Evolutionary conservation across 2,797 vertebrate genomes (phyloP).

Genomic region (Coregonus sp.): DNA sequence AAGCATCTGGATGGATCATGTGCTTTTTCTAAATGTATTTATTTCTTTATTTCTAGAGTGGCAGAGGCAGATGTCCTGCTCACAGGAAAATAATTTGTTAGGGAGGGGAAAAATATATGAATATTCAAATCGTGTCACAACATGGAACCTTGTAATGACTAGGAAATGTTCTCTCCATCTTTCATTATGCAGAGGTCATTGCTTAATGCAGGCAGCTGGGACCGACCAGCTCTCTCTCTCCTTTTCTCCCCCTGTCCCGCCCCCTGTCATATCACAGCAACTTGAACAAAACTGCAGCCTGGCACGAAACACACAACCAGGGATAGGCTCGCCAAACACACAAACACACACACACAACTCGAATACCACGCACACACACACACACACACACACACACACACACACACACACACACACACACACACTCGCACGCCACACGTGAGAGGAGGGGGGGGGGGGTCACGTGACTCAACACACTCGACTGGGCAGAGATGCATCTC

Average conservation of each 20-base stretch:
- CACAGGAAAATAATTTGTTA: slow-evolving; percentile 88
- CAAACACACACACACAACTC: background rate
- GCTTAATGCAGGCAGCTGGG: slow-evolving; percentile 93
- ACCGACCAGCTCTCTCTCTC: slow-evolving; percentile 49
- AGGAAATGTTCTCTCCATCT: slow-evolving; percentile 90
- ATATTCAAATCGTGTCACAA: slow-evolving; percentile 97
- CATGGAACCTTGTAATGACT: slow-evolving; percentile 90
- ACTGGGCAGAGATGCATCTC: background rate
- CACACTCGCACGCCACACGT: background rate
- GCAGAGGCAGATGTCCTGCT: slow-evolving; percentile 89
- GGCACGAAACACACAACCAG: slow-evolving; percentile 28
- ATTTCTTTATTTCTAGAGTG: slow-evolving; percentile 75
- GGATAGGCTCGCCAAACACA: background rate
- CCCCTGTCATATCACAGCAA: slow-evolving; percentile 63
- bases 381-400: background rate
- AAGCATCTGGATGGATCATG: slow-evolving; percentile 81
- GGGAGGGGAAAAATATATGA: slow-evolving; percentile 70
- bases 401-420: background rate
- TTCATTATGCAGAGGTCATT: slow-evolving; percentile 91
- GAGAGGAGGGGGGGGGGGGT: background rate
- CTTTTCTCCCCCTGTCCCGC: slow-evolving; percentile 20
- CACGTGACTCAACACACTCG: background rate
- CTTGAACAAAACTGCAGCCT: slow-evolving; percentile 64
- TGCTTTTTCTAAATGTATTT: slow-evolving; percentile 69
- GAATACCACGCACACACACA: background rate